phyloP scores from a whole-genome alignment of 2,113 vertebrate species.

The Psettodes erumei region DNA sequence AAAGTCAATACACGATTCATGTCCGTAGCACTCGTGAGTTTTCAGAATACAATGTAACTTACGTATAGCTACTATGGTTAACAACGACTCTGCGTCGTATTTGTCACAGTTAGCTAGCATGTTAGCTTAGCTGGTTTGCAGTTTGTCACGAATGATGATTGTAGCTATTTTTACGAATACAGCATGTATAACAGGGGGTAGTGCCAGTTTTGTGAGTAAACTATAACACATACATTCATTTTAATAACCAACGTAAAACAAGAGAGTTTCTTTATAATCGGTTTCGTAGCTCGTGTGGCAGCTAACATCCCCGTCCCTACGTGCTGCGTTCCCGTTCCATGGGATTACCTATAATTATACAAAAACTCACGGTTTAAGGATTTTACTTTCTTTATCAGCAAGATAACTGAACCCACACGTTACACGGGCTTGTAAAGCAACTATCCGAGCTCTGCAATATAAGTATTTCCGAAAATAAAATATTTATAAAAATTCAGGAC shows the following conservation, averaged over 20 bases:
- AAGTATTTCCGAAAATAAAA: not conserved
- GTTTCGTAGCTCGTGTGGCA: not conserved
- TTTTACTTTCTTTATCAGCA: not conserved
- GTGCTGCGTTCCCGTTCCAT: not conserved
- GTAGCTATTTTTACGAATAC: not conserved
- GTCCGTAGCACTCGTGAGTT: too few species aligned
- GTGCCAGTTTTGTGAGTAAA: rapidly evolving
- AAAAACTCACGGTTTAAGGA: not conserved
- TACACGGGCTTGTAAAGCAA: not conserved
- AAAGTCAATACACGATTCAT: rapidly evolving
- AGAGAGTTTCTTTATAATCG: not conserved
- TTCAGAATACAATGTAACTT: rapidly evolving
- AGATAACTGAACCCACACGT: not conserved
- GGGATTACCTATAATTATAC: rapidly evolving
- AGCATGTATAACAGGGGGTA: rapidly evolving
- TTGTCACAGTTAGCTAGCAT: conserved; percentile 8
- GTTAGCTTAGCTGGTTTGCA: conserved; percentile 16
- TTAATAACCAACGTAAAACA: rapidly evolving
- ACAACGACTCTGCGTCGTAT: not conserved
- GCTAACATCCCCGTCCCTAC: not conserved
- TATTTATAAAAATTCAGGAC: not conserved
- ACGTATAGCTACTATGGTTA: not conserved
- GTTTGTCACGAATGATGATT: not conserved
- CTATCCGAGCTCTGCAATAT: not conserved
- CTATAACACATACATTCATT: rapidly evolving